Evolutionary conservation across 1,140 invertebrate species (phyloP).

Genomic region (Mya arenaria): DNA sequence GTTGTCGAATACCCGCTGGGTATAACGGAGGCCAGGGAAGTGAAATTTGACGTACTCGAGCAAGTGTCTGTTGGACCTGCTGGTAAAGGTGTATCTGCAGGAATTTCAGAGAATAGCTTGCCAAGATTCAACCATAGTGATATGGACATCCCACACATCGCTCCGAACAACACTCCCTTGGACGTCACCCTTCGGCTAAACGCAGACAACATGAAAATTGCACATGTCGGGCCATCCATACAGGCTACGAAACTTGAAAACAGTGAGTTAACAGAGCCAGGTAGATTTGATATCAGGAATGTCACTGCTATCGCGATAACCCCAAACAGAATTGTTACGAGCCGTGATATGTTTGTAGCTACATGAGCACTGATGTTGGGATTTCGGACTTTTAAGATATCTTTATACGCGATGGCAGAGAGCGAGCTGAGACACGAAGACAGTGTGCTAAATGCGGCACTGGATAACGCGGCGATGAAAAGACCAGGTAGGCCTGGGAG

Average conservation of each 20-base stretch:
- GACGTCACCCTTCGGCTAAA: not conserved
- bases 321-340: constrained; percentile 6
- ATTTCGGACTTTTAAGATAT: not conserved
- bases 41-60: too few species aligned
- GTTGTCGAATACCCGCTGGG: too few species aligned
- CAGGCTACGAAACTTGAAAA: not conserved
- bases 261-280: not conserved
- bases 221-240: not conserved
- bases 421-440: constrained; percentile 24
- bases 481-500: constrained; percentile 18
- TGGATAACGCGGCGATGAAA: constrained; percentile 29
- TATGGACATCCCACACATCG: not conserved
- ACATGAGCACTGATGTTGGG: not conserved
- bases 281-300: not conserved
- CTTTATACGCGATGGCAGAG: constrained; percentile 22
- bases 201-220: constrained; percentile 8
- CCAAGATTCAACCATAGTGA: constrained; percentile 14
- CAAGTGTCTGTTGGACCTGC: constrained; percentile 20
- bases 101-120: not conserved
- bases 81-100: not conserved
- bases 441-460: constrained; percentile 34
- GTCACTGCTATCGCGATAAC: not conserved
- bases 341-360: not conserved
- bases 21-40: too few species aligned
- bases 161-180: not conserved